Percentiles rank a stretch among this genome's conserved stretches.
phyloP scores from a whole-genome alignment of 2,797 vertebrate genomes.

The Aselliscus stoliczkanus region DNA sequence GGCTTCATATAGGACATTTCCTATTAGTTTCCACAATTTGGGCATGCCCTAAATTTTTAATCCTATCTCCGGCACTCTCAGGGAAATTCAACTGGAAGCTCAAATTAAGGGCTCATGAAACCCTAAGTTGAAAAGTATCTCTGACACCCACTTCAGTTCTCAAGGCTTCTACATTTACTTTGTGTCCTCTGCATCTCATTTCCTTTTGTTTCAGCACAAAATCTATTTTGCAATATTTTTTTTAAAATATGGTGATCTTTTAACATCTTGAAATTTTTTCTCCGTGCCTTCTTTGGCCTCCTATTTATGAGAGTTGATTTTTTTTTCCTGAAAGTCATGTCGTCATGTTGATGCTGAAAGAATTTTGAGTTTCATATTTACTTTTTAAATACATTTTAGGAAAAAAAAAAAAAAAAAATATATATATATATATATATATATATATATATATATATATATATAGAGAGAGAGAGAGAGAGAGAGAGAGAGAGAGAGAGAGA shows the following conservation, averaged over 20 bases:
- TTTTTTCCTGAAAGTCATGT: background rate
- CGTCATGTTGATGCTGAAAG: background rate
- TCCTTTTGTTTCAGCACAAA: background rate
- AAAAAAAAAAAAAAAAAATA: background rate
- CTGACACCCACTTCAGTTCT: background rate
- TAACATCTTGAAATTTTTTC: background rate
- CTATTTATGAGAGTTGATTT: background rate
- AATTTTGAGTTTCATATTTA: background rate
- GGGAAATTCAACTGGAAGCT: background rate
- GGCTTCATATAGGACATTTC: background rate
- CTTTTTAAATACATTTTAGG: background rate
- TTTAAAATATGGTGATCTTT: background rate
- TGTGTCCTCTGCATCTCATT: background rate
- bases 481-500: no score
- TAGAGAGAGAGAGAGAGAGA: background rate
- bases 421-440: background rate
- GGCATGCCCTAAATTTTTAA: background rate
- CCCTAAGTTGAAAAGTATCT: background rate
- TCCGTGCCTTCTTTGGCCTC: background rate
- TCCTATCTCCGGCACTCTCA: background rate
- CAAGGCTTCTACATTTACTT: background rate
- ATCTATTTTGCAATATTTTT: background rate
- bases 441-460: background rate
- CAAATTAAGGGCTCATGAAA: background rate
- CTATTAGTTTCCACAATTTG: background rate